A percentile compares a stretch with the other conserved stretches of the same genome.
These are phyloP conservation scores for Aspiorhynchus laticeps DNA, from an alignment of 2,113 vertebrate species.

Conservation along the genomic window DNA sequence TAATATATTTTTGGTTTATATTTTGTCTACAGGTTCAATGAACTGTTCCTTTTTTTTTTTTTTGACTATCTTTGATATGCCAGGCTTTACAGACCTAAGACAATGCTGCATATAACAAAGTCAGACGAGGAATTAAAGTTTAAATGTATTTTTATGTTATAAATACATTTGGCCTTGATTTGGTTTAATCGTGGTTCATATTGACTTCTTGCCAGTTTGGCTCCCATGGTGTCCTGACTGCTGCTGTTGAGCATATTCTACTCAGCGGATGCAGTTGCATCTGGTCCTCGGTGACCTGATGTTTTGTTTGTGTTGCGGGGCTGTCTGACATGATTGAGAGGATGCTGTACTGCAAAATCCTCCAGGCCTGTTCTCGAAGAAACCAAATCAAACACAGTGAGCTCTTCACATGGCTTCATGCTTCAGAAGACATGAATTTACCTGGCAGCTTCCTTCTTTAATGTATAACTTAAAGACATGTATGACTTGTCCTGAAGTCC, in stretches of 20 bases:
- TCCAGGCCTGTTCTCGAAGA: constrained; percentile 1
- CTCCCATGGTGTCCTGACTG: background rate
- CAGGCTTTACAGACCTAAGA: too few relatives aligned
- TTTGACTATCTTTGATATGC: too few relatives aligned
- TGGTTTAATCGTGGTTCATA: background rate
- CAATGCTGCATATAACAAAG: too few relatives aligned
- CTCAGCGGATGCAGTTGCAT: background rate
- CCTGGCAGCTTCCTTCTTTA: constrained; percentile 25
- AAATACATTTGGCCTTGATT: background rate
- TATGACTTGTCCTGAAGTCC: background rate
- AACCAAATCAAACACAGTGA: constrained; percentile 29
- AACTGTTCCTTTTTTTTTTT: too few relatives aligned
- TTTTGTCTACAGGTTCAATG: too few relatives aligned
- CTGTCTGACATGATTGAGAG: constrained; percentile 33
- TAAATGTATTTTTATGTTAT: background rate
- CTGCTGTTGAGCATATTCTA: background rate
- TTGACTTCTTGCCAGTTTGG: background rate
- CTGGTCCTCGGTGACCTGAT: background rate
- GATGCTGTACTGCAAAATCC: constrained; percentile 24
- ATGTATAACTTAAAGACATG: constrained; percentile 16
- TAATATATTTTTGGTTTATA: too few relatives aligned
- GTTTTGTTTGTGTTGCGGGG: constrained; percentile 15
- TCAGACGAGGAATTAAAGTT: too few relatives aligned
- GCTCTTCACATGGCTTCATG: constrained; percentile 18
- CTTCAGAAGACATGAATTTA: constrained; percentile 31